Base-by-base conservation (phyloP, 2,888 invertebrate species). In the Yponomeuta malinellus region DNA sequence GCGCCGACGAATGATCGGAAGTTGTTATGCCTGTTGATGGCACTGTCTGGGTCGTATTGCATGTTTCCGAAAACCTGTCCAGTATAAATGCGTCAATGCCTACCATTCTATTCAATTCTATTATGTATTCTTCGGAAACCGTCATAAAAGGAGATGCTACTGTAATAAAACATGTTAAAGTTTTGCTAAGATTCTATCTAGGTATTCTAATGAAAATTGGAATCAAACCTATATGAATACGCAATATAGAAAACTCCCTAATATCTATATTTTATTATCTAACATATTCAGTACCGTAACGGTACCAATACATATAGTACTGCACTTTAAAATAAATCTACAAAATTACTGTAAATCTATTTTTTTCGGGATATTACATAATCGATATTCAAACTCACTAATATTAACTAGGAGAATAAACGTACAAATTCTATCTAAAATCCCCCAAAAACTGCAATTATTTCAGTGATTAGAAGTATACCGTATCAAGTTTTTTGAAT, bases 1-100 rank as follows among this genome's bases (percentile, higher is more conserved):
- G 96, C 96, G 93, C 96, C 95, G 93, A 96, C 95, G 94, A 98
- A 98, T 86, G 96, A 95, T 93, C 97, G 96, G 95, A 98, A 98
- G 95, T 98, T 98, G 95, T 98, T 98, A 95, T 98, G 98, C 84
- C 97, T 95, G 94, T 96, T 97, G 93, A 98, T 96, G 87, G 96
- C 95, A 83, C 95, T 95, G 85, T 94, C 95, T 86, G 97, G 95
- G 92, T 96, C 95, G 93, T 96, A 95, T 92, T 94, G 94, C 93
- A 98, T 96, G 94, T 97, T 98, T 91, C 98, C 98, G 93, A 98
- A 98, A 88, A 98, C 96, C 97, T 97, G 94, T 87, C 52, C 89
- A 82, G 84, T 84, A 83, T 83, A 85, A 84, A 84, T 77, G 78
- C 78, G 78, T 84, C 83, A 84, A 78, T 83, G 78, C 78, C 77